Conservation (phyloP, 2,888 invertebrate genomes). For the Cylindroiulus punctatus region DNA sequence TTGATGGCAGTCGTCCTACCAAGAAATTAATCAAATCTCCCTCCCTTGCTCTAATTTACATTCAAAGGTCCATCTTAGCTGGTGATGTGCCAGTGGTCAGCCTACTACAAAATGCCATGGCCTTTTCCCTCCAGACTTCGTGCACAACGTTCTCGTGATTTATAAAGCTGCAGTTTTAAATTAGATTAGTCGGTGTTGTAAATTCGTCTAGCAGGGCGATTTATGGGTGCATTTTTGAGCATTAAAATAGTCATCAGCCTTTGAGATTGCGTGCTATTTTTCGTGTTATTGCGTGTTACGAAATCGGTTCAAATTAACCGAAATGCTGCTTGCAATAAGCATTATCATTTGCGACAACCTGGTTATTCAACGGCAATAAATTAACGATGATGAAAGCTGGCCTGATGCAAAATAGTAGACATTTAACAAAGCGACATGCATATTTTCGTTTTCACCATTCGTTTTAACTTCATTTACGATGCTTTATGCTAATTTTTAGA, state of each 20-base stretch:
- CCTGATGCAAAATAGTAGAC: neutral
- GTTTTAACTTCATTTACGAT: neutral
- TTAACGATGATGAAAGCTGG: neutral
- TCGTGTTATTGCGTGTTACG: neutral
- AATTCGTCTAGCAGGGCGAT: neutral
- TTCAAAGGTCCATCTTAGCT: neutral
- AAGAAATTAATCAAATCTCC: neutral
- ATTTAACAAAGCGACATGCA: neutral
- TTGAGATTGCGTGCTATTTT: neutral
- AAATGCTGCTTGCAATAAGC: neutral
- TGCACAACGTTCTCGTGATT: neutral
- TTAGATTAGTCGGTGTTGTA: neutral
- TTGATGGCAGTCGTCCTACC: neutral
- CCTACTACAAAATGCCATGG: neutral
- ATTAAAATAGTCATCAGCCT: neutral
- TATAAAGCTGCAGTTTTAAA: conserved; percentile 1
- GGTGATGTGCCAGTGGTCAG: conserved; percentile 3
- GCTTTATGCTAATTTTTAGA: neutral
- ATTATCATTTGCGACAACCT: conserved; percentile 16
- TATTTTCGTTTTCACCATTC: neutral
- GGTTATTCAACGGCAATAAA: neutral
- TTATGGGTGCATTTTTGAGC: neutral
- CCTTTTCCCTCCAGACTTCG: neutral
- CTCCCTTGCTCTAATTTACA: neutral
- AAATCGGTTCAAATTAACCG: neutral